A percentile compares a stretch with the other conserved stretches of the same genome.
Evolutionary conservation across 35 echinoderm and acorn worm genomes (phyloP).

Genomic region (Hemicentrotus pulcherrimus): DNA sequence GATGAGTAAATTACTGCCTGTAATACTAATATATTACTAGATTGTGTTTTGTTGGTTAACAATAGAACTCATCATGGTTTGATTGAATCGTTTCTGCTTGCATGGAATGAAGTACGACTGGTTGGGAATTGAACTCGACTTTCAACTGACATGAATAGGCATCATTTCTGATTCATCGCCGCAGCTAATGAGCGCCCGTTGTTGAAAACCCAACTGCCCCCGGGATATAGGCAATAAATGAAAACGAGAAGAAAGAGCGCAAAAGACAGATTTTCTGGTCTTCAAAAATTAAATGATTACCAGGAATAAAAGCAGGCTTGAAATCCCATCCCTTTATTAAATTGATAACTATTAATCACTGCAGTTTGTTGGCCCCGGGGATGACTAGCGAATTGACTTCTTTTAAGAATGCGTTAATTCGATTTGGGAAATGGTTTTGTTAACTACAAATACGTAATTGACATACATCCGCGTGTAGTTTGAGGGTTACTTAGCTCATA

Average conservation of each 20-base stretch:
- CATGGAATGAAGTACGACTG: neutral
- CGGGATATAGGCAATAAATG: slow-evolving; percentile 1
- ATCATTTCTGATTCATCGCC: neutral
- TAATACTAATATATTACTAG: neutral
- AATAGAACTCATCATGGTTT: neutral
- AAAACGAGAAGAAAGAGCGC: neutral
- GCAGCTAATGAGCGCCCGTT: neutral
- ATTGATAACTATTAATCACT: neutral
- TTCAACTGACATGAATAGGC: neutral
- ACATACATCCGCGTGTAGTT: neutral
- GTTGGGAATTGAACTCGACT: neutral
- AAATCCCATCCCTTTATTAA: neutral
- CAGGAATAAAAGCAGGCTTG: neutral
- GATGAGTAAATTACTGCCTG: neutral
- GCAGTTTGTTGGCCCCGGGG: neutral
- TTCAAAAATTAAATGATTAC: slow-evolving; percentile 16
- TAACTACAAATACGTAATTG: slow-evolving; percentile 13
- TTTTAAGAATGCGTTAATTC: slow-evolving; percentile 19
- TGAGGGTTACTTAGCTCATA: neutral
- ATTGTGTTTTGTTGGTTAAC: neutral
- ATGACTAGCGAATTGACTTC: neutral
- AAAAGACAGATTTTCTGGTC: slow-evolving; percentile 12
- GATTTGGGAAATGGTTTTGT: slow-evolving; percentile 18
- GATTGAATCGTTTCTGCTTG: neutral
- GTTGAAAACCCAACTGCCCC: neutral